These are phyloP conservation scores for Diarsia mendica DNA, from an alignment of 2,888 invertebrate species.

Conservation along the genomic window DNA sequence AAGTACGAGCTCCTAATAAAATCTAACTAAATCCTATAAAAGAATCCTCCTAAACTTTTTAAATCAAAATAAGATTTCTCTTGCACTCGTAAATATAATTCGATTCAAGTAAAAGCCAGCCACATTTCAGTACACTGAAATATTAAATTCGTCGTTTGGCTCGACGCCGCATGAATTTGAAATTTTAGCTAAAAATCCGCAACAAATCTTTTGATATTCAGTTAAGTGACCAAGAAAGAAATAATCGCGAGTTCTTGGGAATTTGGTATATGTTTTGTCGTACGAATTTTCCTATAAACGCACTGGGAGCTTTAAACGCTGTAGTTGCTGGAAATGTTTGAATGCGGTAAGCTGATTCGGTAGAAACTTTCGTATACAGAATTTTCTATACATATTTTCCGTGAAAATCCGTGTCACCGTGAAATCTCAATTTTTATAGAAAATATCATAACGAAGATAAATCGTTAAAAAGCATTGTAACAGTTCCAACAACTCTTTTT, in stretches of 20 bases:
- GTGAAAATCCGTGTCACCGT: no score
- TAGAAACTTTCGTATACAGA: no score
- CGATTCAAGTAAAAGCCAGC: conserved; percentile 16
- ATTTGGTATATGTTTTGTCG: conserved; percentile 32
- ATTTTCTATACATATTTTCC: neutral
- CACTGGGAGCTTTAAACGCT: conserved; percentile 31
- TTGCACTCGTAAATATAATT: conserved; percentile 29
- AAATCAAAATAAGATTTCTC: conserved; percentile 15
- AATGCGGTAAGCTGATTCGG: no score
- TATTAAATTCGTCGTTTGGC: conserved; percentile 41
- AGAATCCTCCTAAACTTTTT: neutral
- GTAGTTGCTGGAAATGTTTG: neutral
- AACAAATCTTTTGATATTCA: conserved; percentile 53
- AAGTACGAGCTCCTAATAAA: neutral
- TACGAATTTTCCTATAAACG: conserved; percentile 34
- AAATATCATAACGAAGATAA: neutral
- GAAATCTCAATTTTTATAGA: neutral
- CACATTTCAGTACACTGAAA: conserved; percentile 33
- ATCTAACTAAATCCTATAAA: neutral
- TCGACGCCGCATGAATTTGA: conserved; percentile 48
- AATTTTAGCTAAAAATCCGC: conserved; percentile 39
- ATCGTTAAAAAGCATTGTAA: neutral
- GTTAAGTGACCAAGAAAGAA: conserved; percentile 59
- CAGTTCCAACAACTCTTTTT: neutral
- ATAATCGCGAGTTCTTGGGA: conserved; percentile 45